A percentile compares a stretch with the other conserved stretches of the same genome.
phyloP scores from a whole-genome alignment of 2,113 vertebrate genomes.

The Ictalurus furcatus region DNA sequence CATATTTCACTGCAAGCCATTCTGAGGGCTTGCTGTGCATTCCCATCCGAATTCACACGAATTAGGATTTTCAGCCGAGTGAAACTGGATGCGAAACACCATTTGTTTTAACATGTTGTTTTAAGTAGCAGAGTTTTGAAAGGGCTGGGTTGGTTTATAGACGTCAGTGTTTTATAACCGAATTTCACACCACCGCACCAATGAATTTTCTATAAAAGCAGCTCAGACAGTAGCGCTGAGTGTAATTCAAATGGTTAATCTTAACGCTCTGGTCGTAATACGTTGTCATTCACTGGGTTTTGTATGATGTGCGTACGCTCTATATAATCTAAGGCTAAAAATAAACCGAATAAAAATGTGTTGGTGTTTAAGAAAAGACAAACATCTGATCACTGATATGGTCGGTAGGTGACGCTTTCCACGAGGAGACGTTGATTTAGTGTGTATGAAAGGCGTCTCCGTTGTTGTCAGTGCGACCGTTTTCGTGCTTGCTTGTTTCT shows the following conservation, averaged over 20 bases:
- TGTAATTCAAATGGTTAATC: not conserved
- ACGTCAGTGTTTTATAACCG: not conserved
- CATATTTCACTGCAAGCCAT: slow-evolving; percentile 41
- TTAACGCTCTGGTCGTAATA: not conserved
- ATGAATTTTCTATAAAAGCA: not conserved
- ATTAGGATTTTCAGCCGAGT: slow-evolving; percentile 1
- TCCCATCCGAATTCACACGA: slow-evolving; percentile 28
- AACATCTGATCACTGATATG: not conserved
- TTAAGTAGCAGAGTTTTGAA: not conserved
- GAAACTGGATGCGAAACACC: slow-evolving; percentile 8
- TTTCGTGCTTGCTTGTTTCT: not conserved
- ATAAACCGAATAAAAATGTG: not conserved
- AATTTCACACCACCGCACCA: not conserved
- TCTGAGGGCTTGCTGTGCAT: not conserved
- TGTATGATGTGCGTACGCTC: not conserved
- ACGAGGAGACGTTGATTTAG: not conserved
- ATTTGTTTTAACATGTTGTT: not conserved
- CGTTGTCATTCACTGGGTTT: not conserved
- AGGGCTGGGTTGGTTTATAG: not conserved
- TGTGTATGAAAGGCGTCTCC: not conserved
- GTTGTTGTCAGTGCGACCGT: not conserved
- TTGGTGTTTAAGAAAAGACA: not conserved
- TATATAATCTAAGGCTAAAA: not conserved
- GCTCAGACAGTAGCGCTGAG: not conserved
- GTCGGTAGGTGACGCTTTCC: not conserved